Percentiles rank a stretch among this genome's conserved stretches.
Evolutionary conservation across 2,888 invertebrate genomes (phyloP).

Genomic region (Lucinisca nassula): DNA sequence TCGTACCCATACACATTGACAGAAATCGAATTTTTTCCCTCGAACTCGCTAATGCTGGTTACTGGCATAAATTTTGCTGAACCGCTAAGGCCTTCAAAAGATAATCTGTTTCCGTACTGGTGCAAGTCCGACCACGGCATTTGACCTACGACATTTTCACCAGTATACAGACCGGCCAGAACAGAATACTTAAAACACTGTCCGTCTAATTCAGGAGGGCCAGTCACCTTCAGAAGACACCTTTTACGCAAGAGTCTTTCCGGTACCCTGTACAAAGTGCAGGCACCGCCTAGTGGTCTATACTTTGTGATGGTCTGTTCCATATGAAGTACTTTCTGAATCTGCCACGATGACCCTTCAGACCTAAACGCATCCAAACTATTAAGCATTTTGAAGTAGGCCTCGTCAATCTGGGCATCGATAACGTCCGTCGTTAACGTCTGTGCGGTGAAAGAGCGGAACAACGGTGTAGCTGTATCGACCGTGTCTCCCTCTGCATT

Average conservation of each 20-base stretch:
- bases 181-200: conserved; percentile 18
- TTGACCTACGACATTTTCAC: neutral
- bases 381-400: conserved; percentile 8
- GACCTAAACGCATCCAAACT: conserved; percentile 12
- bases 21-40: conserved; percentile 12
- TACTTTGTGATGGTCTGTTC: conserved; percentile 6
- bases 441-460: neutral
- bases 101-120: neutral
- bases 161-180: neutral
- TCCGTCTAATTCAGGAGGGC: neutral
- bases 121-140: neutral
- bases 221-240: conserved; percentile 8
- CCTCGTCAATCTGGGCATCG: conserved; percentile 2
- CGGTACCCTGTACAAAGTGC: neutral
- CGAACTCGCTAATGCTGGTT: neutral
- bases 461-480: neutral
- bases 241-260: neutral
- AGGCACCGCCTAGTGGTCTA: conserved; percentile 3
- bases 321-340: neutral
- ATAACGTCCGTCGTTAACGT: neutral
- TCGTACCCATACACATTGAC: conserved; percentile 17
- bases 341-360: neutral
- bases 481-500: neutral
- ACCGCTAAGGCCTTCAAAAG: neutral
- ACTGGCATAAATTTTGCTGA: conserved; percentile 2